A percentile compares a stretch with the other conserved stretches of the same genome.
phyloP scores from a whole-genome alignment of 2,113 vertebrate genomes.

The Corvus hawaiiensis region DNA sequence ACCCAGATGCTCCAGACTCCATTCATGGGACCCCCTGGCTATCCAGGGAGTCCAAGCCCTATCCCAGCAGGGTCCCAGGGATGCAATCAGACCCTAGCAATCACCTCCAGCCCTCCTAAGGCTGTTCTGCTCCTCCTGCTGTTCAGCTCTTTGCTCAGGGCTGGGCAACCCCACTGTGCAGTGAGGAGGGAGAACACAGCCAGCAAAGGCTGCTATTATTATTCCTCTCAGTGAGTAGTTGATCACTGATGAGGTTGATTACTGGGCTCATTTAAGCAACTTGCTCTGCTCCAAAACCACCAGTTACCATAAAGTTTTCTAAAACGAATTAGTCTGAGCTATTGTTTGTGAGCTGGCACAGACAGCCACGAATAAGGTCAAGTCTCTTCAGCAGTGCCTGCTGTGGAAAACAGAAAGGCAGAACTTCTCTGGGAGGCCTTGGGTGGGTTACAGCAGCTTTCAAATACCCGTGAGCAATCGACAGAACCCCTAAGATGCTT shows the following conservation, averaged over 20 bases:
- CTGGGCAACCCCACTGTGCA: background rate
- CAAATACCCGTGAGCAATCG: rapidly evolving
- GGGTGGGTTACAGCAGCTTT: background rate
- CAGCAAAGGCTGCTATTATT: background rate
- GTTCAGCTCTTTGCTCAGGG: background rate
- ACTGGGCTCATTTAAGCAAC: constrained; percentile 6
- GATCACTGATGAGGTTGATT: constrained; percentile 2
- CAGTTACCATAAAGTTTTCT: background rate
- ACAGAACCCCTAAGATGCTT: background rate
- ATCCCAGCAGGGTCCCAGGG: background rate
- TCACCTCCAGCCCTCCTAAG: background rate
- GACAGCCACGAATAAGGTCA: background rate
- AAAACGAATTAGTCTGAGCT: constrained; percentile 7
- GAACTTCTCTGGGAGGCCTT: background rate
- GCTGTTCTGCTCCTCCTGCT: background rate
- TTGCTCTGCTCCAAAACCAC: background rate
- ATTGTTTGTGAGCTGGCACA: background rate
- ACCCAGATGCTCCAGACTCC: background rate
- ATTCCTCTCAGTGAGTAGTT: background rate
- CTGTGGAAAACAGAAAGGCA: background rate
- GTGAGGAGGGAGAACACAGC: background rate
- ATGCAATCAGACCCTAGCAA: background rate
- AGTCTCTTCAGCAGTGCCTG: background rate
- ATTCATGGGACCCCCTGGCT: rapidly evolving
- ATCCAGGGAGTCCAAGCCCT: rapidly evolving